Evolutionary conservation across 2,797 vertebrate genomes (phyloP).

Genomic region (Eleutherodactylus coqui): DNA sequence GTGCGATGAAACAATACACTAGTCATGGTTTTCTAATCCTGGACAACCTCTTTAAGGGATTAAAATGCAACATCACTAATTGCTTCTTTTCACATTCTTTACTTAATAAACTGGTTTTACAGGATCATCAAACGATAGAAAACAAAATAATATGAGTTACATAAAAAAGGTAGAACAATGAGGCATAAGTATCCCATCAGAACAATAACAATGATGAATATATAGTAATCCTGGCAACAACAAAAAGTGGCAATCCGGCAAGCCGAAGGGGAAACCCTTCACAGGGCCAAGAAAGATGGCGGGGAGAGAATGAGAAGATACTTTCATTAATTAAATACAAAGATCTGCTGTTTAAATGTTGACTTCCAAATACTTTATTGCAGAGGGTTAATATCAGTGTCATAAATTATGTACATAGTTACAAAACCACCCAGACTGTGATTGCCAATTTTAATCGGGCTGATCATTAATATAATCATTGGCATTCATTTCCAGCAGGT

Average conservation of each 20-base stretch:
- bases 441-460: neutral
- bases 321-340: too few relatives aligned
- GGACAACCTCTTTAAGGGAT: too few relatives aligned
- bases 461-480: constrained; percentile 11
- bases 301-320: too few relatives aligned
- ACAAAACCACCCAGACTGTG: neutral
- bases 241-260: too few relatives aligned
- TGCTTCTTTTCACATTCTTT: neutral
- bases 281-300: too few relatives aligned
- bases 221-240: too few relatives aligned
- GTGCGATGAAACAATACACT: too few relatives aligned
- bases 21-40: too few relatives aligned
- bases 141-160: neutral
- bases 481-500: neutral
- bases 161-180: neutral
- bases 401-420: neutral
- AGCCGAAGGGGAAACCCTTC: neutral
- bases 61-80: neutral
- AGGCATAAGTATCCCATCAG: too few relatives aligned
- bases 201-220: too few relatives aligned
- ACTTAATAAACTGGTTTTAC: neutral
- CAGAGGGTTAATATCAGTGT: neutral
- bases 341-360: too few relatives aligned
- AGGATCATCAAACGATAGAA: neutral
- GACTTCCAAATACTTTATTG: neutral